These are phyloP conservation scores for Neoseiulus cucumeris DNA, from an alignment of 1,140 invertebrate genomes.

Conservation along the genomic window DNA sequence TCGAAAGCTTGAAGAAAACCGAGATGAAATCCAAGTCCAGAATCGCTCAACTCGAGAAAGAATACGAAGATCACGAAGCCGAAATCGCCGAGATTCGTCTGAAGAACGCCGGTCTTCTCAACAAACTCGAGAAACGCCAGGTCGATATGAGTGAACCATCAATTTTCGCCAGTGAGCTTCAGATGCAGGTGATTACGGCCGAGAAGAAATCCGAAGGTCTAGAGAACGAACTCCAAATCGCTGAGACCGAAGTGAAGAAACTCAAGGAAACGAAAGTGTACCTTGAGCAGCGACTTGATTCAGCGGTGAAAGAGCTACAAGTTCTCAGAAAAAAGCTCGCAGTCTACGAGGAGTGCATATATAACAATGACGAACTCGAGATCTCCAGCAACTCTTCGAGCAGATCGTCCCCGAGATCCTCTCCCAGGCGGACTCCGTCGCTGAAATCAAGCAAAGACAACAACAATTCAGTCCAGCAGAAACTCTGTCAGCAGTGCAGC, in stretches of 20 bases:
- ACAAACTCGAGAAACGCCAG: constrained; percentile 2
- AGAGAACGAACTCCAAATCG: background rate
- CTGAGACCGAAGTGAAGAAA: background rate
- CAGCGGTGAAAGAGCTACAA: background rate
- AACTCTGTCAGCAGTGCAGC: background rate
- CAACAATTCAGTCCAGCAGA: background rate
- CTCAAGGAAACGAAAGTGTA: background rate
- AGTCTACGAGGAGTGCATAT: background rate
- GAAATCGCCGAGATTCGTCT: background rate
- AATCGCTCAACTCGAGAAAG: background rate
- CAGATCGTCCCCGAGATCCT: background rate
- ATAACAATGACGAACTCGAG: background rate
- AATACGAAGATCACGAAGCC: background rate
- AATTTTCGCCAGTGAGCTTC: background rate
- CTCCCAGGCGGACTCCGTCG: background rate
- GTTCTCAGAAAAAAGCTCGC: background rate
- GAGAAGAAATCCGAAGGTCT: background rate
- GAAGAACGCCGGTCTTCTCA: background rate
- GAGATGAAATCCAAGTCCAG: background rate
- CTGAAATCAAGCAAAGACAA: background rate
- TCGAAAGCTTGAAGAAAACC: background rate
- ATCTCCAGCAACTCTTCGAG: background rate
- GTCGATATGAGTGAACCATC: constrained; percentile 2
- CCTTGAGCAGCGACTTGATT: background rate
- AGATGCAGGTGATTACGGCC: background rate